phyloP scores from a whole-genome alignment of 2,888 invertebrate species.

The Rugalucina vietnamica region DNA sequence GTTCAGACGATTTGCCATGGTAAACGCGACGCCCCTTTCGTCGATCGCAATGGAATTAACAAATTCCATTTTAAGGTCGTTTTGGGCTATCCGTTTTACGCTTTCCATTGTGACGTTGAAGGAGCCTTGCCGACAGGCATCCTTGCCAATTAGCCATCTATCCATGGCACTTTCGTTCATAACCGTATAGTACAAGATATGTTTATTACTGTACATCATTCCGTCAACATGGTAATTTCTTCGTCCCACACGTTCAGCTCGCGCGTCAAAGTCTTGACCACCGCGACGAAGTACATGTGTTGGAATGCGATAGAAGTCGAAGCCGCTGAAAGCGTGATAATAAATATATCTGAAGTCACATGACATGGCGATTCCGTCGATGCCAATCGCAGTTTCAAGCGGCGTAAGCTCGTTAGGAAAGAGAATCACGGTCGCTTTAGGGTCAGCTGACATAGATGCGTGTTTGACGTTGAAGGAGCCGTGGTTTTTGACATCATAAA shows the following conservation, averaged over 20 bases:
- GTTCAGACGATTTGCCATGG: background rate
- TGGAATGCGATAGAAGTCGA: background rate
- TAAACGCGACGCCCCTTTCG: background rate
- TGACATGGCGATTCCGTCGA: background rate
- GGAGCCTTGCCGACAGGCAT: background rate
- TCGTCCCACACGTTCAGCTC: background rate
- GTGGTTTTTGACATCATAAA: background rate
- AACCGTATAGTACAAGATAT: background rate
- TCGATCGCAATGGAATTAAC: background rate
- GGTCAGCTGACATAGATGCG: background rate
- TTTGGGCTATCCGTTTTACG: background rate
- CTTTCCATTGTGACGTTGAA: background rate
- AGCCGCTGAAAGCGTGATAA: background rate
- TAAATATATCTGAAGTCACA: background rate
- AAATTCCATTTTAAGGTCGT: conserved; percentile 3
- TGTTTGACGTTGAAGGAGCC: background rate
- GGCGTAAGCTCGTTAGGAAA: background rate
- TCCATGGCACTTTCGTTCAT: background rate
- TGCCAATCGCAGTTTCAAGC: background rate
- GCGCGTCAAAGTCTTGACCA: background rate
- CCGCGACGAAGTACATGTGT: background rate
- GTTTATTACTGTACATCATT: background rate
- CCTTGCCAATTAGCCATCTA: background rate
- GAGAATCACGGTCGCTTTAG: background rate
- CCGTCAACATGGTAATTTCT: background rate